phyloP scores from a whole-genome alignment of 2,797 vertebrate species.

The Dipus sagitta region DNA sequence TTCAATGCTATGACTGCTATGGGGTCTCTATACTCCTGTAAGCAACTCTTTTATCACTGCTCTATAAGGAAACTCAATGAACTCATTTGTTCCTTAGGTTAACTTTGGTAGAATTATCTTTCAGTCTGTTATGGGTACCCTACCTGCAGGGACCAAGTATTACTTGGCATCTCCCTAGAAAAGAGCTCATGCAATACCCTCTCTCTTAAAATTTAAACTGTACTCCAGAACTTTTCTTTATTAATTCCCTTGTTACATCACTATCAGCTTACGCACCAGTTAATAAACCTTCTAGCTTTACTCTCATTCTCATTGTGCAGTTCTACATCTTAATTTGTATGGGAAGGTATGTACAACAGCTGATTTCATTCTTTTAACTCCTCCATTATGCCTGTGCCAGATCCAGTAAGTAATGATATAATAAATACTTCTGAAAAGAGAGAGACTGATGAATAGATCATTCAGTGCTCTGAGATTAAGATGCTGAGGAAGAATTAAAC shows the following conservation, averaged over 20 bases:
- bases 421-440: slow-evolving; percentile 47
- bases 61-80: too few species aligned
- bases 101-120: too few species aligned
- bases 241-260: not conserved
- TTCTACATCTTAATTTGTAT: slow-evolving; percentile 34
- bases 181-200: too few species aligned
- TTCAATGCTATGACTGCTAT: too few species aligned
- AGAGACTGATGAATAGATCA: not conserved
- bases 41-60: too few species aligned
- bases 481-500: slow-evolving; percentile 36
- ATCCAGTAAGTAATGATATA: not conserved
- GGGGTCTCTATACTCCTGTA: too few species aligned
- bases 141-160: too few species aligned
- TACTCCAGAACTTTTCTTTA: slow-evolving; percentile 20
- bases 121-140: too few species aligned
- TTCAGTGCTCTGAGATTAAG: slow-evolving; percentile 47
- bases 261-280: not conserved
- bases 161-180: too few species aligned
- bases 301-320: not conserved
- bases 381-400: not conserved
- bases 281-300: not conserved
- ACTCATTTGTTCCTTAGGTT: too few species aligned
- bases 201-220: slow-evolving; percentile 1
- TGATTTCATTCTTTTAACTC: slow-evolving; percentile 39
- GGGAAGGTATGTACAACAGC: not conserved